phyloP scores from a whole-genome alignment of 2,113 vertebrate species.

The Cololabis saira region DNA sequence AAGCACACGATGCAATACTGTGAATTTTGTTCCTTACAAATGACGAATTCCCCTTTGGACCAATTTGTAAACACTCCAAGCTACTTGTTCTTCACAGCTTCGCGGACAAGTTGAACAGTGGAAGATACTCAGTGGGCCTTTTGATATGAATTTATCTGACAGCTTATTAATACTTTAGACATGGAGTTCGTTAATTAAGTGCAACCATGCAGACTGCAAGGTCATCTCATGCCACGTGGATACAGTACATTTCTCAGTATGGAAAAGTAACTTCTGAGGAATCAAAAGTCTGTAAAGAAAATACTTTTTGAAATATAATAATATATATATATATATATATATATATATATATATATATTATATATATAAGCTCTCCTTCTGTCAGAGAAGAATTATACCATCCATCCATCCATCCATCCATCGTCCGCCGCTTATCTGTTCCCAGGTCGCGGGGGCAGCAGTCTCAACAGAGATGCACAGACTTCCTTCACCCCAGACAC shows the following conservation, averaged over 20 bases:
- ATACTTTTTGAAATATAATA: too few species aligned
- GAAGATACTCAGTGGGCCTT: background rate
- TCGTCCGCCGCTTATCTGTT: too few species aligned
- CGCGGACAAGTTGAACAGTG: conserved; percentile 4
- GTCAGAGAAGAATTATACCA: too few species aligned
- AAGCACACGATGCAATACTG: background rate
- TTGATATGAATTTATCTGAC: conserved; percentile 18
- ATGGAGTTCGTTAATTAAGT: conserved; percentile 15
- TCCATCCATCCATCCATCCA: too few species aligned
- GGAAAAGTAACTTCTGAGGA: background rate
- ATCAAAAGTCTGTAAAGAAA: too few species aligned
- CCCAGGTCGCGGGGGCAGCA: too few species aligned
- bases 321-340: too few species aligned
- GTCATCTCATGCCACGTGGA: background rate
- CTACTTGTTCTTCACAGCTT: conserved; percentile 14
- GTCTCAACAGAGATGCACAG: too few species aligned
- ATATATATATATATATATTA: too few species aligned
- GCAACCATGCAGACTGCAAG: background rate
- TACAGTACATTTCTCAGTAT: background rate
- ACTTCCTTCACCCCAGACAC: too few species aligned
- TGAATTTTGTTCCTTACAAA: background rate
- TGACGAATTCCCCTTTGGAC: conserved; percentile 1
- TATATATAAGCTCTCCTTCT: too few species aligned
- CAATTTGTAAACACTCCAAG: background rate
- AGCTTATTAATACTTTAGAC: conserved; percentile 25